Evolutionary conservation across 2,888 invertebrate species (phyloP).

Genomic region (Drosophila atroscutellata): DNA sequence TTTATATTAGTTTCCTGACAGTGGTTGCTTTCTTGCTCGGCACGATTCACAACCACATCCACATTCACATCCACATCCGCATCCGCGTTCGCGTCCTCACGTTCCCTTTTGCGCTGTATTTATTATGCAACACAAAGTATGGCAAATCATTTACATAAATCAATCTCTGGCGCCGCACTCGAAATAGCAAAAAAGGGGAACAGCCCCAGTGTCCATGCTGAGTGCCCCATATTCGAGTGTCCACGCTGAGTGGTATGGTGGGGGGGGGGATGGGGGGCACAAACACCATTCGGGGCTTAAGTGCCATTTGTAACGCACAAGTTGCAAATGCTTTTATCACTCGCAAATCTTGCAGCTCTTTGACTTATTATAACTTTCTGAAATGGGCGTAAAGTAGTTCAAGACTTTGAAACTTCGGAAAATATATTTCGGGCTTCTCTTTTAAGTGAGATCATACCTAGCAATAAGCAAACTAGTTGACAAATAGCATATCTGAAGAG

Average conservation of each 20-base stretch:
- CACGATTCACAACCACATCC: slow-evolving; percentile 34
- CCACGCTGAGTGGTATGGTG: slow-evolving; percentile 34
- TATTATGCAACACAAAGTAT: slow-evolving; percentile 77
- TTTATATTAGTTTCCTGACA: slow-evolving; percentile 67
- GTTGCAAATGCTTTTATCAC: slow-evolving; percentile 38
- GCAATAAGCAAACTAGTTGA: not conserved
- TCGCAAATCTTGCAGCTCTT: slow-evolving; percentile 28
- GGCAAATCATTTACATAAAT: slow-evolving; percentile 79
- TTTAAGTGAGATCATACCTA: not conserved
- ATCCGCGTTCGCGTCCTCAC: slow-evolving; percentile 16
- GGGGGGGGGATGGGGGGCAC: not conserved
- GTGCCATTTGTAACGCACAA: slow-evolving; percentile 63
- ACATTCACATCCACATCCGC: slow-evolving; percentile 31
- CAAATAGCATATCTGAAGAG: not conserved
- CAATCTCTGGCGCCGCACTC: slow-evolving; percentile 60
- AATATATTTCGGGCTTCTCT: not conserved
- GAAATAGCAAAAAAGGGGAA: slow-evolving; percentile 17
- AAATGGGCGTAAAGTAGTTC: not conserved
- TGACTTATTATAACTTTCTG: slow-evolving; percentile 34
- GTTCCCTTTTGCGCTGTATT: slow-evolving; percentile 53
- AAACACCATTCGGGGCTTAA: slow-evolving; percentile 41
- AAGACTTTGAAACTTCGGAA: not conserved
- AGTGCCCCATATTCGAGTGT: slow-evolving; percentile 33
- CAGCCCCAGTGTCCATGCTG: slow-evolving; percentile 33
- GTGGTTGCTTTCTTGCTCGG: slow-evolving; percentile 19